phyloP scores from a whole-genome alignment of 2,113 vertebrate genomes.

The western clawed frog (Xenopus tropicalis) region UCB_Xtro_10.0 CM004449.2:68949501-68950000 shows the following conservation, averaged over 20 bases:
- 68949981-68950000: too few species aligned
- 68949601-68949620: neutral
- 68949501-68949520: too few species aligned
- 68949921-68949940: too few species aligned
- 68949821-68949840: conserved; percentile 19
- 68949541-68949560: too few species aligned
- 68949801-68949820: conserved; percentile 22
- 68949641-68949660: neutral
- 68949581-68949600: too few species aligned
- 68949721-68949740: conserved; percentile 21
- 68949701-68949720: neutral
- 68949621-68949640: neutral
- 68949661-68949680: neutral
- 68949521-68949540: too few species aligned
- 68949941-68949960: too few species aligned
- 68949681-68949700: neutral
- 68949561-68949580: too few species aligned
- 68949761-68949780: conserved; percentile 19
- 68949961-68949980: too few species aligned
- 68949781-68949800: conserved; percentile 1
- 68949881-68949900: neutral
- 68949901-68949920: too few species aligned
- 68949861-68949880: neutral
- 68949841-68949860: conserved; percentile 2
- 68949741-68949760: conserved; percentile 12